Percentiles rank a stretch among this genome's conserved stretches.
These are phyloP conservation scores for Balaeniceps rex DNA, from an alignment of 2,113 vertebrate species.

Conservation along the genomic window DNA sequence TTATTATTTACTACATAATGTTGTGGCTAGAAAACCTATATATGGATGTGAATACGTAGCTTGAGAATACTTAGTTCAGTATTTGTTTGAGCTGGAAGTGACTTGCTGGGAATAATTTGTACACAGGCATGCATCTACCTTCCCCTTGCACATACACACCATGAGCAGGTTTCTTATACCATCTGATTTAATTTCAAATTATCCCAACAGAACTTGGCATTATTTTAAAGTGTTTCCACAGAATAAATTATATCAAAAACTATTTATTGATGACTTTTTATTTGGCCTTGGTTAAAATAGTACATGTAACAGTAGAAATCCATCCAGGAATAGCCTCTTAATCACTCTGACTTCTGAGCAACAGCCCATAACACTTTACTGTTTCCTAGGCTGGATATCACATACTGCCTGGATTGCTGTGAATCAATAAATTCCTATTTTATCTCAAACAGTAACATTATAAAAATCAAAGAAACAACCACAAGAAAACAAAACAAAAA, in stretches of 20 bases:
- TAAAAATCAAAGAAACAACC: neutral
- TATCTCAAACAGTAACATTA: conserved; percentile 39
- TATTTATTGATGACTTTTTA: conserved; percentile 66
- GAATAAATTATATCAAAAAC: conserved; percentile 8
- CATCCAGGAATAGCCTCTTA: neutral
- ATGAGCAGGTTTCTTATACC: conserved; percentile 1
- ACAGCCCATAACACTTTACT: conserved; percentile 29
- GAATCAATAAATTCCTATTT: conserved; percentile 27
- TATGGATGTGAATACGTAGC: neutral
- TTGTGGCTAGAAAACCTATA: conserved; percentile 20
- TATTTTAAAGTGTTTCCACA: conserved; percentile 28
- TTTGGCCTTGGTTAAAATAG: conserved; percentile 52
- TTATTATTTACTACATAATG: neutral
- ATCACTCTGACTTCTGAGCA: conserved; percentile 11
- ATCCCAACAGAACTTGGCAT: neutral
- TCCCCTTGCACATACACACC: neutral
- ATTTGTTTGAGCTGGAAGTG: conserved; percentile 47
- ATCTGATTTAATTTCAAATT: conserved; percentile 48
- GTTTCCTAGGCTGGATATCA: conserved; percentile 19
- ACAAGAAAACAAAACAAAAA: neutral
- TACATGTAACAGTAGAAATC: neutral
- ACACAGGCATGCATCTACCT: neutral
- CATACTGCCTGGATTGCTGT: conserved; percentile 1
- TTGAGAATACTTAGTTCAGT: conserved; percentile 40
- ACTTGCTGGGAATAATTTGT: conserved; percentile 12